Percentiles rank a stretch among this genome's conserved stretches.
phyloP scores from a whole-genome alignment of 2,113 vertebrate species.

The Pithys albifrons region DNA sequence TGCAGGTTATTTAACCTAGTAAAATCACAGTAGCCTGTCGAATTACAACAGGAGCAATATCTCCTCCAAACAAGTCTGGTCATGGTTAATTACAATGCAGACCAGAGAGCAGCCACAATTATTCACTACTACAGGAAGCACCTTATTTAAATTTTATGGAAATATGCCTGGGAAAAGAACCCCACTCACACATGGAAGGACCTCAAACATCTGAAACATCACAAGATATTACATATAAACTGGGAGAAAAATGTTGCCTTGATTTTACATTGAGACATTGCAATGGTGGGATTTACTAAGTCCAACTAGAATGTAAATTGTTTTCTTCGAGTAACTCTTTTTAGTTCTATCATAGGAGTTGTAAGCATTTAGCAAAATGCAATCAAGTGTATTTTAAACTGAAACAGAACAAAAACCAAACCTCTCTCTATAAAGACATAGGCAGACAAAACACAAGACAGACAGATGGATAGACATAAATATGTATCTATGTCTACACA shows the following conservation, averaged over 20 bases:
- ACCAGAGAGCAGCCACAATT: constrained; percentile 85
- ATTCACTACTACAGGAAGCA: constrained; percentile 92
- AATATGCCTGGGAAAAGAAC: constrained; percentile 75
- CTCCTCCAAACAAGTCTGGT: constrained; percentile 83
- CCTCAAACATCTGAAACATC: constrained; percentile 61
- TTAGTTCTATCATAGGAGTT: background rate
- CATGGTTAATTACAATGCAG: constrained; percentile 89
- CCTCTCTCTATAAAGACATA: background rate
- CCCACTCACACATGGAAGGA: constrained; percentile 43
- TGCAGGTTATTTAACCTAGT: constrained; percentile 72
- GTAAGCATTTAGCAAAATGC: background rate
- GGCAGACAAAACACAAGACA: background rate
- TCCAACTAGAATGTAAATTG: background rate
- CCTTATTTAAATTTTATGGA: constrained; percentile 91
- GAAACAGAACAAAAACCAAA: background rate
- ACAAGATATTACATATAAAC: constrained; percentile 45
- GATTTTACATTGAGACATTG: constrained; percentile 50
- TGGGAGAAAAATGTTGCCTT: constrained; percentile 39
- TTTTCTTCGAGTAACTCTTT: background rate
- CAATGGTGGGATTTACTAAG: constrained; percentile 5
- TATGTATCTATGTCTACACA: background rate
- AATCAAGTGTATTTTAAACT: background rate
- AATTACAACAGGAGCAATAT: constrained; percentile 76
- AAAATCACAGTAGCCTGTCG: constrained; percentile 76
- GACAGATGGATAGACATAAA: background rate